phyloP scores from a whole-genome alignment of 2,888 invertebrate genomes.

The Cheilosia vulpina region DNA sequence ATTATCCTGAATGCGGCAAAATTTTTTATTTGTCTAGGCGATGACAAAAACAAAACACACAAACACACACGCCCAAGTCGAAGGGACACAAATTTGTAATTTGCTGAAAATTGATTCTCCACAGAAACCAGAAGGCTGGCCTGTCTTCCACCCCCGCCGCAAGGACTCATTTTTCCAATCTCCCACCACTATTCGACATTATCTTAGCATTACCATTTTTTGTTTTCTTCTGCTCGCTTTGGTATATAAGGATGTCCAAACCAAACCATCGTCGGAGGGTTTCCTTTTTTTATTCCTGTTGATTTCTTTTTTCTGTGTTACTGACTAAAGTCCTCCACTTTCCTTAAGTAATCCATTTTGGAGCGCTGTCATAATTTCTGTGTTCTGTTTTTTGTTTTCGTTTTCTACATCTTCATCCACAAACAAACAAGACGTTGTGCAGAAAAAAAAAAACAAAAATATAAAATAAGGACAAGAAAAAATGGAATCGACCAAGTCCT shows the following conservation, averaged over 20 bases:
- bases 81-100: slow-evolving; percentile 55
- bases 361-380: slow-evolving; percentile 75
- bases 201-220: slow-evolving; percentile 65
- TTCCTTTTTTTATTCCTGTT: neutral
- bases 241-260: slow-evolving; percentile 52
- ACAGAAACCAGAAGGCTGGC: slow-evolving; percentile 42
- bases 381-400: slow-evolving; percentile 55
- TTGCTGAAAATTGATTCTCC: slow-evolving; percentile 64
- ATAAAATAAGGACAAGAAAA: slow-evolving; percentile 11
- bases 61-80: slow-evolving; percentile 1
- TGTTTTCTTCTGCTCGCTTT: slow-evolving; percentile 7
- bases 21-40: slow-evolving; percentile 26
- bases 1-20: slow-evolving; percentile 69
- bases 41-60: slow-evolving; percentile 3
- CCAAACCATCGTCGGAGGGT: slow-evolving; percentile 26
- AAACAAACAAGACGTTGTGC: slow-evolving; percentile 67
- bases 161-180: slow-evolving; percentile 48
- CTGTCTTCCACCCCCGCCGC: slow-evolving; percentile 24
- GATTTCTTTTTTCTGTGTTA: slow-evolving; percentile 26
- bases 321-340: slow-evolving; percentile 72
- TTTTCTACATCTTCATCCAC: slow-evolving; percentile 40
- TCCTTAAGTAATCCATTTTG: slow-evolving; percentile 75
- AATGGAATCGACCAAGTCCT: slow-evolving; percentile 66
- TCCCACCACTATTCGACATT: slow-evolving; percentile 65
- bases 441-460: slow-evolving; percentile 36